Evolutionary conservation across 2,888 invertebrate species (phyloP), one percentile per base, ranked within the genome.

Genomic region (Diarsia mendica): DNA sequence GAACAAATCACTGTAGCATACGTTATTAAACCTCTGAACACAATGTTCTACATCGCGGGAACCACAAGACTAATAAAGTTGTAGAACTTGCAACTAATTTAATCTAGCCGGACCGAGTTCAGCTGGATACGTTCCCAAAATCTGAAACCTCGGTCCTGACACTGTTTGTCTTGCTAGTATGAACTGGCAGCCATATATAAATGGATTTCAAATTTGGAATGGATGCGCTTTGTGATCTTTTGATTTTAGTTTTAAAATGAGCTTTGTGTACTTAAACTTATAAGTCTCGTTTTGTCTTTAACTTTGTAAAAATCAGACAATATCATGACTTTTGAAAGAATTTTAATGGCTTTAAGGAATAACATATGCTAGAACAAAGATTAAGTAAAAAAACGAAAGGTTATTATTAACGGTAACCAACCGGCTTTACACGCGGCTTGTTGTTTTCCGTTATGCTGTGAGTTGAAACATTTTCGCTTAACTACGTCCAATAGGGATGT

Each of bases 21-120:
- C 33, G 46, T 51, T 51, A 79, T 68, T 53, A 49, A 82, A 68
- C 10, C 39, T 33, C 48, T 1, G 55, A 60, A 49, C 44, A 79
- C n/a, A 13, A 65, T 66, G 3, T 55, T 69, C 51, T 65, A 65
- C 33, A 67, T 63, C 18, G 23, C 44, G 44, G 49, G 23, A 20
- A 55, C 82, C 58, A n/a, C 78, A 46, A 60, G 53, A 33, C 77
- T 76, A 79, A 79, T 82, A 79, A 68, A 68, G 77, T 69, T 23
- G 53, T 67, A 33, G 75, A 75, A 67, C 75, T 75, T 64, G 44
- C 65, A 79, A 79, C 80, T 82, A 83, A 80, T 80, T 80, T 82
- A 80, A 83, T 83, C 79, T 67, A 44, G n/a, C 49, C 44, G 20
- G 71, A 77, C 44, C 20, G 77, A 77, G 83, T 80, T 80, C 53